Evolutionary conservation across 1,140 invertebrate genomes (phyloP).

Genomic region (Drosophila tristis): DNA sequence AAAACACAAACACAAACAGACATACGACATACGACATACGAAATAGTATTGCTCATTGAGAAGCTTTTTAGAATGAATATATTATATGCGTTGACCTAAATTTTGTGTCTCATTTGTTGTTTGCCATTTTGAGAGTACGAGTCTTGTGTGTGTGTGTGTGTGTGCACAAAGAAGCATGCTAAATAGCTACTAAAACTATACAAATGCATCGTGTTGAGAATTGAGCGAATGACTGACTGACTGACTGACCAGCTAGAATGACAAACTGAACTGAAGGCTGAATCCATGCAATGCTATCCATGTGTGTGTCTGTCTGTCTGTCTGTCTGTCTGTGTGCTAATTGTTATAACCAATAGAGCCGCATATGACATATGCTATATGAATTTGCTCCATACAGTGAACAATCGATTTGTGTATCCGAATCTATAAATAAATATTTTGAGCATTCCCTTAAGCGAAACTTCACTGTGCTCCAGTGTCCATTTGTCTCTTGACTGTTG

Average conservation of each 20-base stretch:
- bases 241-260: slow-evolving; percentile 31
- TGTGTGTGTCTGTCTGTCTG: no score
- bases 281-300: slow-evolving; percentile 12
- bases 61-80: slow-evolving; percentile 40
- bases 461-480: background rate
- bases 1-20: slow-evolving; percentile 1
- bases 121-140: no score
- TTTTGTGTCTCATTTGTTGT: slow-evolving; percentile 28
- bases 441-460: no score
- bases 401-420: background rate
- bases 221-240: slow-evolving; percentile 23
- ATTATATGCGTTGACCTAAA: slow-evolving; percentile 53
- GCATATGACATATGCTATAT: slow-evolving; percentile 14
- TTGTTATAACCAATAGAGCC: slow-evolving; percentile 22
- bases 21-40: background rate
- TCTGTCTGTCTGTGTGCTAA: slow-evolving; percentile 14
- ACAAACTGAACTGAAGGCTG: slow-evolving; percentile 40
- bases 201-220: slow-evolving; percentile 21
- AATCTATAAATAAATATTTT: no score
- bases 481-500: background rate
- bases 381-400: background rate
- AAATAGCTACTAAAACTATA: slow-evolving; percentile 44
- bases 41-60: slow-evolving; percentile 9
- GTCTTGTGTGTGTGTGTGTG: background rate
- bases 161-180: slow-evolving; percentile 49